Percentiles rank a stretch among this genome's conserved stretches.
Conservation (phyloP, 2,888 invertebrate species). For the Herminia tarsipennalis region DNA sequence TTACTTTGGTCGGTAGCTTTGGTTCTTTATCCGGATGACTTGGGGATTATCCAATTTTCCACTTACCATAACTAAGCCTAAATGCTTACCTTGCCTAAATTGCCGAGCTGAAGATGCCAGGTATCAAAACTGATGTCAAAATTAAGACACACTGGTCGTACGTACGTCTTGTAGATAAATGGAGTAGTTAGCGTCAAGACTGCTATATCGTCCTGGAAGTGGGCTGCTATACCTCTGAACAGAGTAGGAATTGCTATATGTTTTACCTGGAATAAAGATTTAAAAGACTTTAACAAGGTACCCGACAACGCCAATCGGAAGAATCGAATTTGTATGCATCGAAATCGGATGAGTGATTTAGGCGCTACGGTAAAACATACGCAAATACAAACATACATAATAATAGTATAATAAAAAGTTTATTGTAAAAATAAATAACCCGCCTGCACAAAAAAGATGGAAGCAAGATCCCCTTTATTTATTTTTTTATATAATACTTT, state of each 20-base stretch:
- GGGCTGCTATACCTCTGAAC: slow-evolving; percentile 77
- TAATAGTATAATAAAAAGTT: too few species aligned
- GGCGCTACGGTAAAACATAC: too few species aligned
- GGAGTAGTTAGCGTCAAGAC: slow-evolving; percentile 68
- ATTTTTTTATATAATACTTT: too few species aligned
- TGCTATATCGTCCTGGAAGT: slow-evolving; percentile 85
- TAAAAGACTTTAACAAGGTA: neutral
- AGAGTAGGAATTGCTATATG: slow-evolving; percentile 69
- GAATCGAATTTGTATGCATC: neutral
- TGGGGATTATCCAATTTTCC: neutral
- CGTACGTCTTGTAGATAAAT: slow-evolving; percentile 62
- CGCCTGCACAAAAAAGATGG: too few species aligned
- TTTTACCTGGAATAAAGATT: slow-evolving; percentile 50
- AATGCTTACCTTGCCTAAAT: slow-evolving; percentile 18
- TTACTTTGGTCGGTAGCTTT: too few species aligned
- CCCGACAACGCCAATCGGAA: neutral
- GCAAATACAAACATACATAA: too few species aligned
- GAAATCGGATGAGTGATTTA: too few species aligned
- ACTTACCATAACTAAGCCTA: neutral
- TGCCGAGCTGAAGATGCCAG: slow-evolving; percentile 21
- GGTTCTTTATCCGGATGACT: too few species aligned
- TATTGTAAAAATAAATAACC: too few species aligned
- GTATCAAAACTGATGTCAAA: slow-evolving; percentile 38
- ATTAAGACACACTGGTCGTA: slow-evolving; percentile 81
- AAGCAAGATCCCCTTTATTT: too few species aligned